Conservation (phyloP, 1,140 invertebrate genomes). For the Theocolax elegans region DNA sequence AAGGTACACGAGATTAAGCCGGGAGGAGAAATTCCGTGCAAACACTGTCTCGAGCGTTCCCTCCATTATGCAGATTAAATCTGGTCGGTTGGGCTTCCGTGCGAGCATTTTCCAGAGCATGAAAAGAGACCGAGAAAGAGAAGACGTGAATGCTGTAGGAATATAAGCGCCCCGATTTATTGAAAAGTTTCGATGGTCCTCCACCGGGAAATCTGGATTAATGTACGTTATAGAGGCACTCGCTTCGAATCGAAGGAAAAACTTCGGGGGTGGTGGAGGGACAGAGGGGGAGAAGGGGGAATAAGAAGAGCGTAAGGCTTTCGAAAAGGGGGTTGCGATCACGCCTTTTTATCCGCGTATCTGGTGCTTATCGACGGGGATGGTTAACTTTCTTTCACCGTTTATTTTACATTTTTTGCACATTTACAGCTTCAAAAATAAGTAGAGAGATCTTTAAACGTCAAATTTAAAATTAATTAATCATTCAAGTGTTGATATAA, state of each 20-base stretch:
- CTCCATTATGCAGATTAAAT: constrained; percentile 68
- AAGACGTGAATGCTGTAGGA: background rate
- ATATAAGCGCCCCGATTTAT: constrained; percentile 41
- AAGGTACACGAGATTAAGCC: constrained; percentile 13
- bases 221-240: constrained; percentile 23
- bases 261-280: background rate
- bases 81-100: constrained; percentile 58
- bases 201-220: constrained; percentile 40
- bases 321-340: no score
- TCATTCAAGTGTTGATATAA: no score
- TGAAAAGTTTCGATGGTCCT: constrained; percentile 47
- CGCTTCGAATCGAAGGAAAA: background rate
- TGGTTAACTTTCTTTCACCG: no score
- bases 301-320: background rate
- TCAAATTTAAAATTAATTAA: no score
- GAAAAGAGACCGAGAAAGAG: background rate
- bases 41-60: constrained; percentile 64
- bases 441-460: no score
- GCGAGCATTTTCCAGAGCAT: constrained; percentile 44
- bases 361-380: no score
- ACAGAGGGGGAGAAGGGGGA: background rate
- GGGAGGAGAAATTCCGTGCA: constrained; percentile 50
- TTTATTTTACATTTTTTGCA: no score
- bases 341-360: no score
- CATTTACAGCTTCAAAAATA: no score